Evolutionary conservation across 1,140 invertebrate species (phyloP).

Genomic region (Copidosoma floridanum): DNA sequence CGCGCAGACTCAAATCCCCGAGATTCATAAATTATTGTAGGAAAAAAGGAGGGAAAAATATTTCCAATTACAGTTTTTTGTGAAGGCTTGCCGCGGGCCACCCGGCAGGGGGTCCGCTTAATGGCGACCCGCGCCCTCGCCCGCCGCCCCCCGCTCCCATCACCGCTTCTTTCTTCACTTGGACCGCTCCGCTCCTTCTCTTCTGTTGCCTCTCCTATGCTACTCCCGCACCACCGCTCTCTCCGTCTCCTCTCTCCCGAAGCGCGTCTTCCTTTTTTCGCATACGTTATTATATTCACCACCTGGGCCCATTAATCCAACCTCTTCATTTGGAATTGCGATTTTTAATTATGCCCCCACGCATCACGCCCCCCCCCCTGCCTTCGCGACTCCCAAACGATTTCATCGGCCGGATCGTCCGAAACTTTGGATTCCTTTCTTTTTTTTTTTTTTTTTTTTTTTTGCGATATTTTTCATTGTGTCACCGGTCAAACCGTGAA

Average conservation of each 20-base stretch:
- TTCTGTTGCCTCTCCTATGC: no score
- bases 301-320: slow-evolving; percentile 20
- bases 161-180: slow-evolving; percentile 17
- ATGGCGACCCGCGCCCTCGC: slow-evolving; percentile 53
- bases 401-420: no score
- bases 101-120: slow-evolving; percentile 56
- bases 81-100: slow-evolving; percentile 53
- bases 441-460: no score
- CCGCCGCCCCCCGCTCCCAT: slow-evolving; percentile 34
- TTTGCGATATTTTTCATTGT: no score
- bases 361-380: not conserved
- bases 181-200: not conserved
- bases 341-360: slow-evolving; percentile 17
- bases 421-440: no score
- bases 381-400: no score
- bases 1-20: no score
- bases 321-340: slow-evolving; percentile 22
- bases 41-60: slow-evolving; percentile 49
- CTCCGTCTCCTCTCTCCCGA: not conserved
- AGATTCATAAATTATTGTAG: slow-evolving; percentile 44
- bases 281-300: not conserved
- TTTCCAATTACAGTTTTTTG: slow-evolving; percentile 56
- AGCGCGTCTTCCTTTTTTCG: not conserved
- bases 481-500: no score
- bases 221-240: not conserved